A percentile compares a stretch with the other conserved stretches of the same genome.
Conservation (phyloP, 2,888 invertebrate genomes). For the Agonopterix arenella region DNA sequence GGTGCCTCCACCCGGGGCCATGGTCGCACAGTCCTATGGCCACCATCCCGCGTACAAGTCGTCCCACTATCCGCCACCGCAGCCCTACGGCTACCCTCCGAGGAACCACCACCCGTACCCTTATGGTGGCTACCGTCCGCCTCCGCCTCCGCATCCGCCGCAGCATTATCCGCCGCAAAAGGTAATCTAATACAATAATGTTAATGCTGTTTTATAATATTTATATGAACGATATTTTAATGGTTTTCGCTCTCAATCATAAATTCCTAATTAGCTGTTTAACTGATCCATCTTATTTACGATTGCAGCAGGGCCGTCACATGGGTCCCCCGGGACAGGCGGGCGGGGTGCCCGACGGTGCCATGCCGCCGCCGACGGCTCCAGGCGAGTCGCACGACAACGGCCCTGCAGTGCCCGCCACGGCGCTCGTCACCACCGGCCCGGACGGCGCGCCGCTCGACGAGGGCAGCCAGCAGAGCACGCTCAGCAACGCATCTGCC, state of each 20-base stretch:
- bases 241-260: too few species aligned
- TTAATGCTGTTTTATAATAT: too few species aligned
- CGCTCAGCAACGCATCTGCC: constrained; percentile 94
- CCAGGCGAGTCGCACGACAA: constrained; percentile 81
- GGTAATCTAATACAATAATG: constrained; percentile 24
- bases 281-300: too few species aligned
- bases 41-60: constrained; percentile 61
- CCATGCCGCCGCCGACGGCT: constrained; percentile 78
- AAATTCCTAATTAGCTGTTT: too few species aligned
- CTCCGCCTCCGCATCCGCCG: constrained; percentile 62
- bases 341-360: constrained; percentile 55
- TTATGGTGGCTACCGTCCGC: constrained; percentile 58
- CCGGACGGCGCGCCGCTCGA: constrained; percentile 93
- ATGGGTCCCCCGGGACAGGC: constrained; percentile 64
- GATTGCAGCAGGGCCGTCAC: constrained; percentile 66
- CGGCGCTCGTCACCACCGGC: constrained; percentile 92
- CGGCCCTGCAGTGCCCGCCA: constrained; percentile 84
- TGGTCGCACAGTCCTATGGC: constrained; percentile 61
- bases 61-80: constrained; percentile 68
- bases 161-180: constrained; percentile 65
- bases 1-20: constrained; percentile 56
- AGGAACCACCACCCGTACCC: constrained; percentile 70
- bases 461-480: constrained; percentile 95
- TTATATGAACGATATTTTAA: too few species aligned
- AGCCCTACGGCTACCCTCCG: constrained; percentile 64